A percentile compares a stretch with the other conserved stretches of the same genome.
These are phyloP conservation scores for Drosophila parabipectinata DNA, from an alignment of 1,140 invertebrate genomes.

Conservation along the genomic window DNA sequence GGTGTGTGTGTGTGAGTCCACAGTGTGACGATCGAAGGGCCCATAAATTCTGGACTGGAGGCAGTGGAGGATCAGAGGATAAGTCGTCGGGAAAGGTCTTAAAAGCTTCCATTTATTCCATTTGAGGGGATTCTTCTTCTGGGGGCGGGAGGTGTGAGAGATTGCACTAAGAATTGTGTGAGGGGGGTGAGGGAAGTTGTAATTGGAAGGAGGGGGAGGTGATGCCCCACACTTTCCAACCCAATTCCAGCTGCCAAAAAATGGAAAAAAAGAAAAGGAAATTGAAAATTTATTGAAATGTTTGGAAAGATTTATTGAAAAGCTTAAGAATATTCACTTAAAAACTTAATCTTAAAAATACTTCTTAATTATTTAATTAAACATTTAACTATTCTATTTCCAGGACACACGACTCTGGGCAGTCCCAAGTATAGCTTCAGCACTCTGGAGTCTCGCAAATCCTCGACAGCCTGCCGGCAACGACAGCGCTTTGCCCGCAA, in stretches of 20 bases:
- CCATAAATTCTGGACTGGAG: constrained; percentile 37
- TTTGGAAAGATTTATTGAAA: background rate
- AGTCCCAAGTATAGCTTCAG: constrained; percentile 84
- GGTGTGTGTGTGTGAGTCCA: background rate
- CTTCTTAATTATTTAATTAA: background rate
- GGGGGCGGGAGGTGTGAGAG: constrained; percentile 2
- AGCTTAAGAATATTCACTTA: background rate
- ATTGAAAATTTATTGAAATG: background rate
- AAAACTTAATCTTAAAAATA: background rate
- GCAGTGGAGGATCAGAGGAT: constrained; percentile 2
- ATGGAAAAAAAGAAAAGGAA: background rate
- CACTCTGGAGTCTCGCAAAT: constrained; percentile 82
- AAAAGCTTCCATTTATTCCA: constrained; percentile 5
- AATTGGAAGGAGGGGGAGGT: background rate
- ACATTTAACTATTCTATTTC: background rate
- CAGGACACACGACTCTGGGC: constrained; percentile 76
- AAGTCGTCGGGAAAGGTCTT: constrained; percentile 7
- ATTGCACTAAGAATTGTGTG: background rate
- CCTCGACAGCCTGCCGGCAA: constrained; percentile 60
- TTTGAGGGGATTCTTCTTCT: background rate
- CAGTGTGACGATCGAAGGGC: background rate
- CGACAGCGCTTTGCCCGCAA: constrained; percentile 76
- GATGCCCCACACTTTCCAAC: background rate
- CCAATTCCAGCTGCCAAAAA: background rate
- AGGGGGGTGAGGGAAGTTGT: background rate